Percentiles rank a stretch among this genome's conserved stretches.
These are phyloP conservation scores for Callocephalon fimbriatum DNA, from an alignment of 2,113 vertebrate species.

Conservation along the genomic window DNA sequence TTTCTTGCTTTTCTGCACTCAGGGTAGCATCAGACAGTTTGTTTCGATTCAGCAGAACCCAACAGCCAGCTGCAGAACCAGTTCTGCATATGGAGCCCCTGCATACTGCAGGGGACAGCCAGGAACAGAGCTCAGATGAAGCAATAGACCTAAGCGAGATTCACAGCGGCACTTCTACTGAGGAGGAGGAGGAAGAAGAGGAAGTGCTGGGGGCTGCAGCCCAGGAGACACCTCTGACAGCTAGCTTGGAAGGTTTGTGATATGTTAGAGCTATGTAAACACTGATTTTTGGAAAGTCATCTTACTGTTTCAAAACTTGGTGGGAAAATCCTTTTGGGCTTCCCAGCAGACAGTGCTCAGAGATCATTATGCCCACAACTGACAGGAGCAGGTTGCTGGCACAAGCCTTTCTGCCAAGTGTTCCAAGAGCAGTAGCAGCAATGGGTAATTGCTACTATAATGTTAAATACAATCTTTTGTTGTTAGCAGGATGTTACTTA, in stretches of 20 bases:
- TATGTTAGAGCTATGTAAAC: background rate
- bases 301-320: background rate
- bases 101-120: background rate
- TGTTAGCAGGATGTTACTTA: background rate
- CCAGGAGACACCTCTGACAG: background rate
- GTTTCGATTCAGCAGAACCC: slow-evolving; percentile 81
- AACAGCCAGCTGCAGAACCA: background rate
- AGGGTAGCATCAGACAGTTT: slow-evolving; percentile 76
- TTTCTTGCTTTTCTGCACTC: slow-evolving; percentile 16
- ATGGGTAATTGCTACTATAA: background rate
- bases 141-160: slow-evolving; percentile 76
- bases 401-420: background rate
- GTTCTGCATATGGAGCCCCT: slow-evolving; percentile 59
- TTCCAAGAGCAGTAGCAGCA: background rate
- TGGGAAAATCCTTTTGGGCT: background rate
- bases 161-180: slow-evolving; percentile 57
- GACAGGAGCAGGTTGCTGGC: background rate
- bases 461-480: background rate
- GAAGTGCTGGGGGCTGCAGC: slow-evolving; percentile 22
- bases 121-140: slow-evolving; percentile 72
- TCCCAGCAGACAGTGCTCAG: background rate
- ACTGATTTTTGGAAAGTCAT: background rate
- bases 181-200: slow-evolving; percentile 52
- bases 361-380: background rate
- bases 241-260: slow-evolving; percentile 38